A percentile compares a stretch with the other conserved stretches of the same genome.
These are phyloP conservation scores for Saturnia japonica DNA, from an alignment of 2,888 invertebrate genomes.

Conservation along the genomic window DNA sequence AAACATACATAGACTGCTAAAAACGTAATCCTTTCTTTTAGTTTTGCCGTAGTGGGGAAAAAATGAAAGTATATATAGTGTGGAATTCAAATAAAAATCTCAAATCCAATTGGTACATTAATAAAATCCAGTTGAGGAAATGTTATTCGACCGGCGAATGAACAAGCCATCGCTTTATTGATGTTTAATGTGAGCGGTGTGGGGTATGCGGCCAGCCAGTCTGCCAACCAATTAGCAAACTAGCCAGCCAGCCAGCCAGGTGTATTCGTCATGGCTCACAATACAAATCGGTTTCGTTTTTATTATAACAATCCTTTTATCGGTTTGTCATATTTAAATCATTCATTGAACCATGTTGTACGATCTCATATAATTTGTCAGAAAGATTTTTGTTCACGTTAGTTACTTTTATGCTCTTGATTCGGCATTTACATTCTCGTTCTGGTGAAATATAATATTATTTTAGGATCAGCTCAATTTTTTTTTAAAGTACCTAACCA, in stretches of 20 bases:
- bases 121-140: constrained; percentile 8
- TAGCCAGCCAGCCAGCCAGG: not conserved
- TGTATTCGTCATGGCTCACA: not conserved
- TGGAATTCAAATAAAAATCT: constrained; percentile 3
- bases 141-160: not conserved
- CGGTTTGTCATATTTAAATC: not conserved
- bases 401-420: not conserved
- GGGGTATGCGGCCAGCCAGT: not conserved
- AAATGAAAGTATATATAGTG: not conserved
- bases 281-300: not conserved
- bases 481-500: not conserved
- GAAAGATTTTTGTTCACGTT: not conserved
- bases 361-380: not conserved
- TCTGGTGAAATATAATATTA: not conserved
- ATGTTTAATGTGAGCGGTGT: not conserved
- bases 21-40: too few relatives aligned
- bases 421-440: too few relatives aligned
- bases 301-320: not conserved
- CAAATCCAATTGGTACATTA: not conserved
- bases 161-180: constrained; percentile 5
- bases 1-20: too few relatives aligned
- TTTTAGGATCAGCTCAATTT: not conserved
- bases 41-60: too few relatives aligned
- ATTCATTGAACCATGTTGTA: too few relatives aligned
- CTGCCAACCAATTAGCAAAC: too few relatives aligned